phyloP scores from a whole-genome alignment of 2,888 invertebrate genomes.

The Disparrhopalites patrizii region DNA sequence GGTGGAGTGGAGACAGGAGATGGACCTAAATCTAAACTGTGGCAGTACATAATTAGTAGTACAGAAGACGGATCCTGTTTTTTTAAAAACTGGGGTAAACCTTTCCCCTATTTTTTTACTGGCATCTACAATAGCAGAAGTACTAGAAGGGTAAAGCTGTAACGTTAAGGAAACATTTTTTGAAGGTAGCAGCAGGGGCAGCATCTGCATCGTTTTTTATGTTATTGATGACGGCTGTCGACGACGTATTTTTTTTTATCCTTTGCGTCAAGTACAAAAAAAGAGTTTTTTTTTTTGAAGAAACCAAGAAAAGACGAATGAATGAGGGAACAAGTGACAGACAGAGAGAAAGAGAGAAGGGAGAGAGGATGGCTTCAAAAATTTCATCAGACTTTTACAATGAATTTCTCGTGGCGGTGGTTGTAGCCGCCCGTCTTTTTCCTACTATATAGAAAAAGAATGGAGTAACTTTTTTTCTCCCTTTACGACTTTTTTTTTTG shows the following conservation, averaged over 20 bases:
- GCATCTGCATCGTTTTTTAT: slow-evolving; percentile 9
- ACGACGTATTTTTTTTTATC: slow-evolving; percentile 4
- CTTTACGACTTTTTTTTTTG: neutral
- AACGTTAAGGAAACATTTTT: too few relatives aligned
- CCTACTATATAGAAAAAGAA: too few relatives aligned
- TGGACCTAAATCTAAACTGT: too few relatives aligned
- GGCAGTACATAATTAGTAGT: too few relatives aligned
- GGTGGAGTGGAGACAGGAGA: too few relatives aligned
- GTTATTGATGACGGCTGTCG: neutral
- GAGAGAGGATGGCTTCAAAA: neutral
- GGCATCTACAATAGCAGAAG: neutral
- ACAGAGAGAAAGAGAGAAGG: neutral
- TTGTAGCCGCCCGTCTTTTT: too few relatives aligned
- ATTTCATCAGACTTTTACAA: neutral
- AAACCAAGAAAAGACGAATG: neutral
- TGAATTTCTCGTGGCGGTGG: too few relatives aligned
- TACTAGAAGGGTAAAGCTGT: neutral
- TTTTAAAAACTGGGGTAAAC: too few relatives aligned
- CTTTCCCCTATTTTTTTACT: neutral
- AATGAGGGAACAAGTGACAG: too few relatives aligned
- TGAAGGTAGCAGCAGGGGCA: neutral
- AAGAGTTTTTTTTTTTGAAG: slow-evolving; percentile 7
- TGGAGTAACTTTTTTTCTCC: neutral
- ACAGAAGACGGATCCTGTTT: too few relatives aligned
- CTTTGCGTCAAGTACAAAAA: slow-evolving; percentile 11